Evolutionary conservation across 1,140 invertebrate genomes (phyloP), one percentile per base, ranked within the genome.

Genomic region (Cherax destructor): DNA sequence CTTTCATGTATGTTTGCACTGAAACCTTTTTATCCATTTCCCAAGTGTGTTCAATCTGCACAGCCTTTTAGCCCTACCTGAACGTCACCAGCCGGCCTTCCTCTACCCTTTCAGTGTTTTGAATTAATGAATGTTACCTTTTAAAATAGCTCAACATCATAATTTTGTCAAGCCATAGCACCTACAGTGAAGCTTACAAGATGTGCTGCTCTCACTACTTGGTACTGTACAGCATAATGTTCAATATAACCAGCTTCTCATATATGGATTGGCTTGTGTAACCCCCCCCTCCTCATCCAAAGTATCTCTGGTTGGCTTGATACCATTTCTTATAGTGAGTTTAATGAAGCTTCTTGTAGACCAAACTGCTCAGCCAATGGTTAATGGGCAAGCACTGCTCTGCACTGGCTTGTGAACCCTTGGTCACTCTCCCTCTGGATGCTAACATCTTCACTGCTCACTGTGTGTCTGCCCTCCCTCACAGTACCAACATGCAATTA

Each of bases 11-110:
- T 30, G 4, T 72, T 24, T 24, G 4, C 10, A 30, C 21, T 5
- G 21, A 30, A 72, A 72, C 21, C 4, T n/a, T 24, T 72, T 72
- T n/a, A 30, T 72, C 18, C 4, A 21, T n/a, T 72, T 72, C 69
- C 10, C 4, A 7, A 3, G 21, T 72, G n/a, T 72, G 21, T n/a
- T 24, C 24, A 30, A 5, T 72, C 69, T 24, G 69, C 69, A 72
- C 69, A 72, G 21, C 69, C 69, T 72, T 72, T 18, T n/a, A 21
- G 21, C 69, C 18, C 21, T 72, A 10, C 69, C 21, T 72, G 69
- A 72, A 72, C 69, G 69, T 72, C 69, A 30, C 69, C 69, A 72
- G 69, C 69, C 69, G 24, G 69, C 69, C 69, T 72, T 72, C 69
- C 69, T 72, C 69, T 72, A 72, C 10, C 69, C 69, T 72, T 56